These are phyloP conservation scores for Hyaena hyaena DNA, from an alignment of 2,113 vertebrate genomes.

Conservation along the genomic window DNA sequence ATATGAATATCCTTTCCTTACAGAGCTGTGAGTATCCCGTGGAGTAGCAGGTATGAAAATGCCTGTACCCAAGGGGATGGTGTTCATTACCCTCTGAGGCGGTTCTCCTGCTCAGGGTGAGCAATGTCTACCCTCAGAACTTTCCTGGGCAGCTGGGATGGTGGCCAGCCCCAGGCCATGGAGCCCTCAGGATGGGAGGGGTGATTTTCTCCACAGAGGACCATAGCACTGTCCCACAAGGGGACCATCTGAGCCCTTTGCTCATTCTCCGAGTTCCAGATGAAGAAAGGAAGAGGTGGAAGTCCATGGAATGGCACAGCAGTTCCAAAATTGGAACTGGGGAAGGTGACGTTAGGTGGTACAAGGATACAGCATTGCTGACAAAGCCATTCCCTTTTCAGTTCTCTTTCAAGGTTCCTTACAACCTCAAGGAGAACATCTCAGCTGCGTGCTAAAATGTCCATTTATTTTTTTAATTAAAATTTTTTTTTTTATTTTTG, in stretches of 20 bases:
- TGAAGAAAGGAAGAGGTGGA: background rate
- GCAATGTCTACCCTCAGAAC: background rate
- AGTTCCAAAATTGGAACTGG: background rate
- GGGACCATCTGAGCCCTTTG: background rate
- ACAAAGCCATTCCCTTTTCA: background rate
- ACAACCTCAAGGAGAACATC: background rate
- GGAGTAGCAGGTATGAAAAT: background rate
- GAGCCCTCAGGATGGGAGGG: background rate
- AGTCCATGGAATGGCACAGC: background rate
- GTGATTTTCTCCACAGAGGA: background rate
- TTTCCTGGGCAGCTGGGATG: background rate
- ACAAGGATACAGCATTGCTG: background rate
- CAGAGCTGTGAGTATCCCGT: background rate
- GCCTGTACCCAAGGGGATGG: background rate
- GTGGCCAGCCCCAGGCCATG: background rate
- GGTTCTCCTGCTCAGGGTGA: background rate
- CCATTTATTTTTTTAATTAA: too few species aligned
- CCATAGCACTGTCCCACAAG: background rate
- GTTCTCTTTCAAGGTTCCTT: background rate
- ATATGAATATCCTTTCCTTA: background rate
- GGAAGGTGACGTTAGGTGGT: background rate
- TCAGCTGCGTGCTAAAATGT: background rate
- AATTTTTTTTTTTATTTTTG: too few species aligned
- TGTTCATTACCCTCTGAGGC: background rate
- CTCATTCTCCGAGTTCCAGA: background rate